Evolutionary conservation across 2,888 invertebrate genomes (phyloP), one percentile per base, ranked within the genome.

Genomic region (Tipula confusa): DNA sequence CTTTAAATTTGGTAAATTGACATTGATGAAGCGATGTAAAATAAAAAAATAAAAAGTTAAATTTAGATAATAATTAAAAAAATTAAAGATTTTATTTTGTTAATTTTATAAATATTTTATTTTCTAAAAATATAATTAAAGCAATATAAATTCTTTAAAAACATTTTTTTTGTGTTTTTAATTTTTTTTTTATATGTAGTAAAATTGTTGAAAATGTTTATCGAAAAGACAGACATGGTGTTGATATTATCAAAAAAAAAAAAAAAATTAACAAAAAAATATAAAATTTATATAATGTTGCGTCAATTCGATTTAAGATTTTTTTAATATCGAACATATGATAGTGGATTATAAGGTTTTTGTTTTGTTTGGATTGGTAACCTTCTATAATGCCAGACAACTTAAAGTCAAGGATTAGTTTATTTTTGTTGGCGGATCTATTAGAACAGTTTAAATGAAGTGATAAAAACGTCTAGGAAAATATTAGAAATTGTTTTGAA

Each of bases 41-140:
- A n/a, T 15, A 43, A 43, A 43, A 43, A 43, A n/a, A 15, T 15
- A 15, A 15, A 64, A 64, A 64, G 64, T 64, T 64, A 64, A 64
- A 24, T 64, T 64, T 64, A 64, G 64, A 64, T 64, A 24, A 64
- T 64, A 64, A 64, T 64, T 64, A 64, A 64, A 64, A 64, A 64
- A 64, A 43, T 43, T 43, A 43, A 43, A 36, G 36, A 36, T 43
- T 43, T 43, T 64, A 24, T 64, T n/a, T 36, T 15, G 64, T 64
- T 64, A 64, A 64, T 64, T 64, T 43, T 43, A 43, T 43, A 43
- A 43, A 43, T 43, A 43, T 43, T 43, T 64, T 24, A 64, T 64
- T 64, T 64, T 64, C 64, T 64, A 64, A 64, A 64, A 43, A 43
- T 43, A 43, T 43, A 43, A 64, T 24, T 24, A 64, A 64, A 64